Evolutionary conservation across 92 coral and sea anemone species (phyloP), one percentile per base, ranked within the genome.

Genomic region (Paragorgia papillata): DNA sequence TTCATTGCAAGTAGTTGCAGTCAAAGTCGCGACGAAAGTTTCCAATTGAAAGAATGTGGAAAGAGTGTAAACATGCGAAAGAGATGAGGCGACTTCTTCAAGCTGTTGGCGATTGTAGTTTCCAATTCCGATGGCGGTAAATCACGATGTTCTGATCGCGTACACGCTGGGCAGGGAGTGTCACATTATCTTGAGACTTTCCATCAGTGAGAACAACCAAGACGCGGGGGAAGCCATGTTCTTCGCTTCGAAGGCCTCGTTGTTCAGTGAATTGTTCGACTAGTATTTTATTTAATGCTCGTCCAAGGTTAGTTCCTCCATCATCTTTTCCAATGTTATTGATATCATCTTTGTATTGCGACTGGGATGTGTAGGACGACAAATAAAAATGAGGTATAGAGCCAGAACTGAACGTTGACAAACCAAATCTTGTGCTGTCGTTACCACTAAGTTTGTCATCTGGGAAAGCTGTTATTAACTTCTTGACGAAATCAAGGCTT

Each of bases 191-290:
- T 24, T 4, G 4, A 53, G 75, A 62, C 24, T 40, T 25, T 8
- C 82, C 82, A 57, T 77, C 82, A 20, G 82, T 77, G 53, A 77
- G 46, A 34, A 77, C 82, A 37, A 77, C 55, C 57, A 77, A 57
- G 22, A 77, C 62, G 17, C 74, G 60, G 20, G 82, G 82, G 24
- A 77, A 41, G 0, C 80, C 80, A 57, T 75, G 62, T 9, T 30
- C 70, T 21, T 77, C 59, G 0, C 65, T 0, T 13, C 74, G 82
- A 21, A 62, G 60, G 26, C 82, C 82, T 31, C 53, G 49, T 67
- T 21, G 25, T 48, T 40, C 60, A n/a, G 61, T 62, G 62, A 77
- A 77, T 62, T 77, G 82, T 22, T 77, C 82, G 24, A 20, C 22
- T 29, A 77, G n/a, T 19, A 63, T 57, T 39, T 15, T 40, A 14